Percentiles rank a stretch among this genome's conserved stretches.
Evolutionary conservation across 2,888 invertebrate species (phyloP).

Genomic region (Torymus auratus): DNA sequence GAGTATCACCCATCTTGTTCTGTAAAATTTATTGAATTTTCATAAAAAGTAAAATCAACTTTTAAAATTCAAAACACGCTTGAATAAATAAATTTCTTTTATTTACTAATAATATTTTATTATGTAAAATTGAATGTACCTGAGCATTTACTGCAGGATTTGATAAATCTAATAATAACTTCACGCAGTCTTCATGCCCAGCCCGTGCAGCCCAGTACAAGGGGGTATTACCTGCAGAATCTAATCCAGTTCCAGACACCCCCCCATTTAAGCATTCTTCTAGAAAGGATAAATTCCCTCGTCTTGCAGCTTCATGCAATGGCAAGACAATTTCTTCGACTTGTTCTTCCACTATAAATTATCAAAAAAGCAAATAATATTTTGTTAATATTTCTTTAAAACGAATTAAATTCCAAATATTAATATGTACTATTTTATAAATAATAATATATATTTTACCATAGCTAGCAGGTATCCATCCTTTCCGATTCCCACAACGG

Average conservation of each 20-base stretch:
- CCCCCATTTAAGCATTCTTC: slow-evolving; percentile 80
- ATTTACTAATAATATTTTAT: slow-evolving; percentile 24
- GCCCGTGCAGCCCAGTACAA: slow-evolving; percentile 83
- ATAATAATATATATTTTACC: slow-evolving; percentile 72
- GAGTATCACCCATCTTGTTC: slow-evolving; percentile 84
- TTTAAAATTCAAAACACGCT: slow-evolving; percentile 4
- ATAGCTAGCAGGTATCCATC: slow-evolving; percentile 81
- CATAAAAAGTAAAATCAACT: background rate
- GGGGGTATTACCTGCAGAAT: slow-evolving; percentile 82
- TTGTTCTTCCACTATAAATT: slow-evolving; percentile 78
- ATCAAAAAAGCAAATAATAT: slow-evolving; percentile 24
- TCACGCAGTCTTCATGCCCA: slow-evolving; percentile 80
- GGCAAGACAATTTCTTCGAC: slow-evolving; percentile 81
- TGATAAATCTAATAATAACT: slow-evolving; percentile 77
- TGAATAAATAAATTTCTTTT: slow-evolving; percentile 20
- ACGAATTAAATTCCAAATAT: background rate
- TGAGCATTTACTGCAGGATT: slow-evolving; percentile 75
- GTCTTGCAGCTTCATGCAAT: slow-evolving; percentile 82
- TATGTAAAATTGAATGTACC: slow-evolving; percentile 63
- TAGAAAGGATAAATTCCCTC: slow-evolving; percentile 81
- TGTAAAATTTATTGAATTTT: slow-evolving; percentile 64
- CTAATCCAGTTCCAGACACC: slow-evolving; percentile 82
- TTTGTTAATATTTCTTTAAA: slow-evolving; percentile 4
- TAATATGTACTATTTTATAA: background rate
- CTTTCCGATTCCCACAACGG: slow-evolving; percentile 78